Conservation (phyloP, 2,113 vertebrate genomes). For the Origma solitaria region DNA sequence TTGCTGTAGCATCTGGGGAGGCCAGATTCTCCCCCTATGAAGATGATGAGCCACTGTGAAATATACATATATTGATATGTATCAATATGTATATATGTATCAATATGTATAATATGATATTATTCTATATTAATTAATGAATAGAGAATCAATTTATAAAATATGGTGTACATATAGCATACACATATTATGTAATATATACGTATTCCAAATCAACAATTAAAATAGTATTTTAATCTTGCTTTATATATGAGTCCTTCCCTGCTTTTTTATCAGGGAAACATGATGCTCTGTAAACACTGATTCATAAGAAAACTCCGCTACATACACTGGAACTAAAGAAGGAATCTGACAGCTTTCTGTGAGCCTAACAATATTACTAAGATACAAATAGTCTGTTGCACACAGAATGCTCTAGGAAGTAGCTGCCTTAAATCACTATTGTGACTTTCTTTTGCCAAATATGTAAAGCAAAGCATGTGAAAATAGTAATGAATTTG, state of each 20-base stretch:
- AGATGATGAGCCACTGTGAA: not conserved
- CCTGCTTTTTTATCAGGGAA: not conserved
- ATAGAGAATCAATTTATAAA: not conserved
- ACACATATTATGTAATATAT: not conserved
- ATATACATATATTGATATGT: not conserved
- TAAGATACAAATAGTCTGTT: not conserved
- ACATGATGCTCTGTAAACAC: not conserved
- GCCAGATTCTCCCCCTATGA: not conserved
- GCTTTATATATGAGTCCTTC: not conserved
- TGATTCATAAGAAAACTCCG: not conserved
- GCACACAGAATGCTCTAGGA: not conserved
- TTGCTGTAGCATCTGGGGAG: not conserved
- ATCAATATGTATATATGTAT: too few species aligned
- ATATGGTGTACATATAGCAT: not conserved
- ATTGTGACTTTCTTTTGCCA: not conserved
- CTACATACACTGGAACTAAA: not conserved
- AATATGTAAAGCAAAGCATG: not conserved
- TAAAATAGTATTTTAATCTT: not conserved
- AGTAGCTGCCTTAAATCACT: not conserved
- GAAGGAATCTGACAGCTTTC: not conserved
- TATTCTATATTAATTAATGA: not conserved
- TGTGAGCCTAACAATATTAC: not conserved
- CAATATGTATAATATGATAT: not conserved
- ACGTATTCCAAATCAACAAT: not conserved
- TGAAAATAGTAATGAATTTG: not conserved